A percentile compares a stretch with the other conserved stretches of the same genome.
Evolutionary conservation across 2,888 invertebrate genomes (phyloP).

Genomic region (Zootermopsis nevadensis): DNA sequence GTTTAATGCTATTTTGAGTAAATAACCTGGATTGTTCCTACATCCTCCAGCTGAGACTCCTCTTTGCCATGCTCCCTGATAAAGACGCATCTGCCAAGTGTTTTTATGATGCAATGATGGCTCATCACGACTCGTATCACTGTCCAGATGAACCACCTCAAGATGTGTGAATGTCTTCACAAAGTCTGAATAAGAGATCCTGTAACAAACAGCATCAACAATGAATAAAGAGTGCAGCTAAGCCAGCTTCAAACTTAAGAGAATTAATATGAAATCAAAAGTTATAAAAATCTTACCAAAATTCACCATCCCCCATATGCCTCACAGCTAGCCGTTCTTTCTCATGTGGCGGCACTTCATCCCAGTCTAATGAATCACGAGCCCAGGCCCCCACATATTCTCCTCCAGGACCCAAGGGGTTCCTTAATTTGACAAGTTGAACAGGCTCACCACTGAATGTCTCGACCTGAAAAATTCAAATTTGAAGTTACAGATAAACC

Average conservation of each 20-base stretch:
- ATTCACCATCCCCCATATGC: conserved; percentile 76
- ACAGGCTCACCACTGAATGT: conserved; percentile 77
- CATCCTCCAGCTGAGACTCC: conserved; percentile 93
- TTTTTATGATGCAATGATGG: conserved; percentile 80
- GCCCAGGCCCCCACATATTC: conserved; percentile 80
- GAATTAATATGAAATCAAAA: background rate
- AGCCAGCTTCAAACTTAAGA: background rate
- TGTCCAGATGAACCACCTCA: conserved; percentile 87
- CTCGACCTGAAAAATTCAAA: conserved; percentile 68
- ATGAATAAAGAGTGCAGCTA: no score
- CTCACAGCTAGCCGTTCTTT: conserved; percentile 76
- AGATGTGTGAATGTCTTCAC: conserved; percentile 83
- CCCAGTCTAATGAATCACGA: conserved; percentile 78
- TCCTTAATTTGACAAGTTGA: conserved; percentile 77
- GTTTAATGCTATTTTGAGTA: no score
- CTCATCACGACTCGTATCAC: conserved; percentile 87
- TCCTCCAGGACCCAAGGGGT: conserved; percentile 72
- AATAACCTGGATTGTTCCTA: conserved; percentile 80
- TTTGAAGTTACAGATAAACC: background rate
- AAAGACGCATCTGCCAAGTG: conserved; percentile 89
- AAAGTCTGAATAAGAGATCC: conserved; percentile 87
- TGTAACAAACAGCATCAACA: conserved; percentile 58
- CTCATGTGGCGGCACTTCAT: conserved; percentile 78
- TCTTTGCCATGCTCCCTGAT: conserved; percentile 86
- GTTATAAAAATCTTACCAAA: conserved; percentile 69